Evolutionary conservation across 2,797 vertebrate species (phyloP), one percentile per base, ranked within the genome.

Genomic region (Pempheris klunzingeri): DNA sequence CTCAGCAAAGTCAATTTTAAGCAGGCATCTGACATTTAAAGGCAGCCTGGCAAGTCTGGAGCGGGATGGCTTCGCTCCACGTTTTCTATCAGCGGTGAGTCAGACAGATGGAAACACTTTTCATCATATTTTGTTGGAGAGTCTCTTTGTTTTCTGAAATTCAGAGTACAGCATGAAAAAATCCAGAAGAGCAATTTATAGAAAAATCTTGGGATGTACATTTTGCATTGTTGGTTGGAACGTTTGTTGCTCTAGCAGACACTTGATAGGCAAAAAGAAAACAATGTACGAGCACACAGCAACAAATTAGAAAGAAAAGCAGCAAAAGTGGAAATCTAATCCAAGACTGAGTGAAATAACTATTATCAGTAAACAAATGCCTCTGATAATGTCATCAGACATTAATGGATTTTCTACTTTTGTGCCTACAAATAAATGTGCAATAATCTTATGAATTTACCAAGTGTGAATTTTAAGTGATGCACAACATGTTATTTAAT

Each of bases 21-120:
- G 39, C 55, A 6, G 34, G 8, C 17, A 26, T 44, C 34, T 67
- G 67, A 68, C 36, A 53, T 63, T 63, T 58, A 53, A 53, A 66
- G 65, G n/a, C 20, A 46, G 30, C 30, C 30, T 32, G 30, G 30
- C 3, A 61, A 57, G 24, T 61, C 26, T 61, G 44, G 20, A 62
- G 38, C 9, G 5, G 18, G 58, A 32, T 18, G 22, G 7, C 28
- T 24, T 60, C 12, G 0, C 14, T 26, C 20, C 8, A 5, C 17
- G 17, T 50, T 61, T 24, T 52, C 30, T 5, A 17, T 38, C 52
- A 30, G n/a, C 50, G 12, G 38, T 11, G 17, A 62, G 26, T 34
- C 3, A 2, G 14, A 5, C 5, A 60, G 36, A 38, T 3, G 9
- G 24, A n/a, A 14, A 2, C 24, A 18, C 47, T 38, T 28, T n/a